Percentiles rank a stretch among this genome's conserved stretches.
Conservation (phyloP, 2,113 vertebrate genomes). For the Micronycteris hirsuta region DNA sequence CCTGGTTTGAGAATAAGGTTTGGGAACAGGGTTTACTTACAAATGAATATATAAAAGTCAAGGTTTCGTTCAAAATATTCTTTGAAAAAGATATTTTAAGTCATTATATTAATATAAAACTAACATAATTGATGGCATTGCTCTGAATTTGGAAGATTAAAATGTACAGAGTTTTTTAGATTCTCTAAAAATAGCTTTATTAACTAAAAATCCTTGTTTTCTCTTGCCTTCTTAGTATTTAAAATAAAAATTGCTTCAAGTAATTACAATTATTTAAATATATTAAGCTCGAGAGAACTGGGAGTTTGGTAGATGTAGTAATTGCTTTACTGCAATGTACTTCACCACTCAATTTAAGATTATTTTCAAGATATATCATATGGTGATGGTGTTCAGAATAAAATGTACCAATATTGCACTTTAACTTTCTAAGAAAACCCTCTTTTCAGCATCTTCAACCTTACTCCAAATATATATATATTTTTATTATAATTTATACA, state of each 20-base stretch:
- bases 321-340: background rate
- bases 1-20: background rate
- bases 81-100: background rate
- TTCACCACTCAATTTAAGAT: background rate
- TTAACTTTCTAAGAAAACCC: background rate
- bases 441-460: background rate
- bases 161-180: background rate
- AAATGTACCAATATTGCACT: background rate
- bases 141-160: slow-evolving; percentile 16
- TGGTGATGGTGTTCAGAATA: background rate
- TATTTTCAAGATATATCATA: background rate
- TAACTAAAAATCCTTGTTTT: background rate
- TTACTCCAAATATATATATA: background rate
- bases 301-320: background rate
- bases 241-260: slow-evolving; percentile 21
- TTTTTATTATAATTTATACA: background rate
- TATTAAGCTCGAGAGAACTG: background rate
- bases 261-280: background rate
- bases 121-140: background rate
- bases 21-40: background rate
- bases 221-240: background rate
- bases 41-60: background rate
- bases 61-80: background rate
- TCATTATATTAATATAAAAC: background rate
- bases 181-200: background rate